A percentile compares a stretch with the other conserved stretches of the same genome.
Conservation (phyloP, 53 echinoderm and acorn worm genomes). For the Astropecten irregularis region DNA sequence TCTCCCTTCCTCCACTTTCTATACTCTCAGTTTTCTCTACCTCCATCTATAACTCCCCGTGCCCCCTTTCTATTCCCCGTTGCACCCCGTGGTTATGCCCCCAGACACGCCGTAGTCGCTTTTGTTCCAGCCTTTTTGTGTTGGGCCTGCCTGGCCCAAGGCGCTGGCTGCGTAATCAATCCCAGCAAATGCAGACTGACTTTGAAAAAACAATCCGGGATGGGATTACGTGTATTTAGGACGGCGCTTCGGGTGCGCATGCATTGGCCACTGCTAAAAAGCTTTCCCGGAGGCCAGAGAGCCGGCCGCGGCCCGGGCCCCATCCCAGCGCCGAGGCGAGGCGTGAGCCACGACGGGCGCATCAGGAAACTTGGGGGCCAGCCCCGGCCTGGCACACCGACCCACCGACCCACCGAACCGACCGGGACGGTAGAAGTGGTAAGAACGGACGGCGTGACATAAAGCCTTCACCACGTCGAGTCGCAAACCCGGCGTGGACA, state of each 20-base stretch:
- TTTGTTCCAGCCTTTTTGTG: slow-evolving; percentile 40
- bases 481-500: background rate
- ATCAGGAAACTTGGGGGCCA: too few relatives aligned
- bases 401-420: slow-evolving; percentile 20
- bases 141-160: slow-evolving; percentile 39
- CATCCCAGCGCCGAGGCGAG: too few relatives aligned
- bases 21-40: too few relatives aligned
- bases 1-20: too few relatives aligned
- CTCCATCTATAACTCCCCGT: background rate
- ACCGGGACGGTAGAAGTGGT: background rate
- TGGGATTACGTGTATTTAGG: slow-evolving; percentile 57
- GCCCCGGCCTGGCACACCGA: too few relatives aligned
- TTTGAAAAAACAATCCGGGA: slow-evolving; percentile 59
- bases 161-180: slow-evolving; percentile 61
- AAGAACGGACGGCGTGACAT: slow-evolving; percentile 19
- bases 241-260: slow-evolving; percentile 34
- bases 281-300: slow-evolving; percentile 10
- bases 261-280: slow-evolving; percentile 41
- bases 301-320: background rate
- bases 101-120: slow-evolving; percentile 54
- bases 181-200: slow-evolving; percentile 59
- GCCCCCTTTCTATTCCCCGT: slow-evolving; percentile 1
- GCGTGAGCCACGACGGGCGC: too few relatives aligned
- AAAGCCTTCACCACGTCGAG: background rate
- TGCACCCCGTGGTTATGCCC: slow-evolving; percentile 26